Conservation (phyloP, 2,113 vertebrate genomes). For the Dipodomys spectabilis region DNA sequence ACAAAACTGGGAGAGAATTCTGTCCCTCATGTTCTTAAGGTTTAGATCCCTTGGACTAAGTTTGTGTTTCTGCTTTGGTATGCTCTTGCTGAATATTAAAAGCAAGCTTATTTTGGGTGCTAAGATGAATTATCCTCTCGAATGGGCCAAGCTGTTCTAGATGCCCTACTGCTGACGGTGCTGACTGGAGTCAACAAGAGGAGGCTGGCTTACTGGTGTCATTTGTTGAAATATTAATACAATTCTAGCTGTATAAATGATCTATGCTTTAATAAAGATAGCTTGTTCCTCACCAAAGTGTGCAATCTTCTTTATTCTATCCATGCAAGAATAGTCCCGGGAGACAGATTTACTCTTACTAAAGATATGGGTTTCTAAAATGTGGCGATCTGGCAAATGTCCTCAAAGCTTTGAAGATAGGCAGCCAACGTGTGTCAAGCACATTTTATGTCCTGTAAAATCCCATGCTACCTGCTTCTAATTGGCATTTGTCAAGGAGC, state of each 20-base stretch:
- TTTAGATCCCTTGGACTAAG: constrained; percentile 20
- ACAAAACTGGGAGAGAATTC: constrained; percentile 33
- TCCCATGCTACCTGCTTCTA: constrained; percentile 26
- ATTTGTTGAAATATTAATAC: constrained; percentile 83
- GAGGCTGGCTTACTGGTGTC: constrained; percentile 57
- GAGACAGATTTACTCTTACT: constrained; percentile 76
- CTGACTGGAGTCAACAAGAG: constrained; percentile 81
- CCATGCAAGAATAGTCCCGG: constrained; percentile 40
- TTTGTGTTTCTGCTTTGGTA: constrained; percentile 64
- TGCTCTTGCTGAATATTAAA: constrained; percentile 52
- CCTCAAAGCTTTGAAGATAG: constrained; percentile 57
- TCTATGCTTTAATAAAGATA: constrained; percentile 78
- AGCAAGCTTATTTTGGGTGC: constrained; percentile 42
- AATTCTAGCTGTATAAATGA: constrained; percentile 79
- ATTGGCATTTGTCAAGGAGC: constrained; percentile 38
- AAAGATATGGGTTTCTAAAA: constrained; percentile 77
- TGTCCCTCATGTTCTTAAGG: constrained; percentile 43
- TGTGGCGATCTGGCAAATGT: constrained; percentile 46
- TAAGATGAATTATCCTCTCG: constrained; percentile 76
- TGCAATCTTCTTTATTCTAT: constrained; percentile 48
- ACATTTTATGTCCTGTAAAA: constrained; percentile 40
- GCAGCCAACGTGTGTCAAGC: background rate
- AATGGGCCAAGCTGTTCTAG: constrained; percentile 62
- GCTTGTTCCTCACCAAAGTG: constrained; percentile 53
- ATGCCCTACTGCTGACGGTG: constrained; percentile 67